Base-by-base conservation (phyloP, 2,888 invertebrate genomes). In the Netelia virgata region DNA sequence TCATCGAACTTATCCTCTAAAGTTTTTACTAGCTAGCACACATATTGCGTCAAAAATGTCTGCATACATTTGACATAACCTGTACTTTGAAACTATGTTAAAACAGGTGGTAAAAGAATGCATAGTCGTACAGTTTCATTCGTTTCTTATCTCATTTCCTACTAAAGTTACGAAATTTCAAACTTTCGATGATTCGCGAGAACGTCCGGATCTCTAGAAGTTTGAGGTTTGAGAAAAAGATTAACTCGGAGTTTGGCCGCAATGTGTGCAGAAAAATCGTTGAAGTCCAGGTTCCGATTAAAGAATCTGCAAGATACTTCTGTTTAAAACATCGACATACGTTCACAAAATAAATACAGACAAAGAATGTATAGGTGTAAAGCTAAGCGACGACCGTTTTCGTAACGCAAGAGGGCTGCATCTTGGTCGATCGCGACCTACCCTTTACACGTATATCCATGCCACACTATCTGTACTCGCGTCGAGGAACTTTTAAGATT, bases 401-500 rank as follows among this genome's bases (percentile, higher is more conserved):
- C 63, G 55, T 53, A 70, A 69, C 69, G 50, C 77, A 63, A 53
- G 28, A 76, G 68, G 77, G 77, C 61, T 59, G 69, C 77, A 53
- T 78, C 36, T 36, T 16, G 14, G 68, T 77, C 18, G 66, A 1
- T 8, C 20, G n/a, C 6, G 11, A 8, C n/a, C 23, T n/a, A 47
- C 11, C 36, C 55, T 36, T 28, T 16, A 11, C 64, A 53, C 10
- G 59, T 14, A 18, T 68, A 76, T 28, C 18, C 57, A n/a, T 57
- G 47, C 10, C 14, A 57, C 8, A 68, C 11, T 36, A 23, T 43
- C 23, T 68, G 61, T 50, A 80, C 68, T 76, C 57, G 76, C 80
- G 20, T 70, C 72, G 80, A 79, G 47, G 53, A 84, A 84, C 80
- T 84, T 84, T 84, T 84, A 80, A 80, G 80, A 80, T 76, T 84